These are phyloP conservation scores for Dendronephthya gigantea DNA, from an alignment of 64 coral and sea anemone species.

Conservation along the genomic window DNA sequence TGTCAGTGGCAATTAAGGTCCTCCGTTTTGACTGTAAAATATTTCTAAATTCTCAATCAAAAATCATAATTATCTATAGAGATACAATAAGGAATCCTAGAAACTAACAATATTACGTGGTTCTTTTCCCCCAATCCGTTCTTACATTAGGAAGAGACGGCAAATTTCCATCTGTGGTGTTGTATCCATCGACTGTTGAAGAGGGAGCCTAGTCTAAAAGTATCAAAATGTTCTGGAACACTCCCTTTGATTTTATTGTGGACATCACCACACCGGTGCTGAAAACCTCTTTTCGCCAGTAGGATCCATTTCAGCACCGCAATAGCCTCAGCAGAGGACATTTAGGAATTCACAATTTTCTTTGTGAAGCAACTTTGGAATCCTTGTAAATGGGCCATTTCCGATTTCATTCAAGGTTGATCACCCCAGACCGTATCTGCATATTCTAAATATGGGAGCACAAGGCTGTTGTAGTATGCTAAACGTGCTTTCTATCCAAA, in stretches of 20 bases:
- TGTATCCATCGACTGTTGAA: conserved; percentile 11
- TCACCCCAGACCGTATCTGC: conserved; percentile 18
- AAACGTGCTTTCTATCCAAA: not conserved
- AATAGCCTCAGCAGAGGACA: conserved; percentile 18
- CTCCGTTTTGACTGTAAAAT: too few relatives aligned
- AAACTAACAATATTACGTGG: too few relatives aligned
- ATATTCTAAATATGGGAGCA: conserved; percentile 30
- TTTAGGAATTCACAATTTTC: conserved; percentile 1
- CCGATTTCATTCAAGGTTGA: conserved; percentile 20
- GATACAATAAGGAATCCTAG: too few relatives aligned
- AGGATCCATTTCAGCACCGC: conserved; percentile 20
- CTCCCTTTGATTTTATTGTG: conserved; percentile 25
- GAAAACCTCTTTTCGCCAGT: not conserved
- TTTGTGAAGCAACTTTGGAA: conserved; percentile 36
- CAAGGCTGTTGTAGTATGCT: conserved; percentile 2
- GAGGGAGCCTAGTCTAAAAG: conserved; percentile 9
- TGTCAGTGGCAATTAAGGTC: too few relatives aligned
- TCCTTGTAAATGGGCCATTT: conserved; percentile 34
- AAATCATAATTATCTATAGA: too few relatives aligned
- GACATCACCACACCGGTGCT: not conserved
- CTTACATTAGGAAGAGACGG: not conserved
- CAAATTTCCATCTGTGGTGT: conserved; percentile 18
- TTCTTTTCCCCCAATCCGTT: not conserved
- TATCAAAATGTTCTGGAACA: conserved; percentile 30
- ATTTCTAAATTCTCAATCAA: too few relatives aligned